Evolutionary conservation across 2,888 invertebrate species (phyloP), one percentile per base, ranked within the genome.

Genomic region (Nymphalis c-album): DNA sequence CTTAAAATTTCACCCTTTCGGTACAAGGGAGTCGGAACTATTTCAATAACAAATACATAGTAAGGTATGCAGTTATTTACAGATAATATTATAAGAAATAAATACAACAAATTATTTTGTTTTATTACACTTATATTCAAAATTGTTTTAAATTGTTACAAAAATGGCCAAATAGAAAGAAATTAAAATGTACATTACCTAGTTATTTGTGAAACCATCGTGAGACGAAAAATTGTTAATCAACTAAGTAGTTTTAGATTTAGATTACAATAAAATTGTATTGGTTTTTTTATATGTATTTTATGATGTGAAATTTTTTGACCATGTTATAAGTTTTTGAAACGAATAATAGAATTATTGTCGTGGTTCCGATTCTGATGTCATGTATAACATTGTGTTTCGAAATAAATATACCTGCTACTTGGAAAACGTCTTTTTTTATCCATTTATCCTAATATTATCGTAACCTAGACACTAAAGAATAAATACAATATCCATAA

Each of bases 341-440:
- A 51, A 50, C 18, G 20, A 40, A 40, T 13, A 40, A 8, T 50
- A 53, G 22, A 53, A 51, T 55, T 10, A 60, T 47, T 63, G 47
- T 60, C 60, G 66, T 67, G 55, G 64, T 69, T 62, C 67, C 63
- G 35, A 35, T 18, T 59, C 60, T 61, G n/a, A 26, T 66, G 61
- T 35, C 13, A 26, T 35, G 50, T 57, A 40, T 55, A 22, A 22
- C 2, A 66, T 22, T 61, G 72, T 69, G 68, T 73, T 71, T 71
- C 61, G 72, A 71, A 69, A 67, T 67, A 60, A 73, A 74, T 73
- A 71, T 55, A 64, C 31, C 35, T 63, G 55, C 51, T 63, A 53
- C 60, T 59, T 60, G 31, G 47, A 53, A 60, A 16, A 60, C 26
- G 20, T 4, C 26, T 46, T 40, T 53, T 46, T 60, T 18, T 60